These are phyloP conservation scores for Ephialtes manifestator DNA, from an alignment of 2,888 invertebrate genomes.

Conservation along the genomic window DNA sequence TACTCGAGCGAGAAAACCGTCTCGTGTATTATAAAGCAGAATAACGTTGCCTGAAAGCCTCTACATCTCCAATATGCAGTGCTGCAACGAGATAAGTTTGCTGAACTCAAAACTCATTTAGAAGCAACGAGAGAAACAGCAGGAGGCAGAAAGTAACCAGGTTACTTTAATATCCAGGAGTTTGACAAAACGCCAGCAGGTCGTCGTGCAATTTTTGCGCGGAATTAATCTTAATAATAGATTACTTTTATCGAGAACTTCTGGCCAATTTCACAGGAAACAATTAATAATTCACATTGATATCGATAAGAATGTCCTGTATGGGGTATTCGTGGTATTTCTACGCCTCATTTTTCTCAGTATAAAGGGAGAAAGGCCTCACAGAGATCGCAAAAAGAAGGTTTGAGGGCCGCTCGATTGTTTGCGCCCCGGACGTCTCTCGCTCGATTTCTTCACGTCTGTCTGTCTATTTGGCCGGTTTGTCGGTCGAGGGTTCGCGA, in stretches of 20 bases:
- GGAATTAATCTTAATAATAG: constrained; percentile 30
- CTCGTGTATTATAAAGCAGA: not conserved
- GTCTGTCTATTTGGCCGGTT: constrained; percentile 68
- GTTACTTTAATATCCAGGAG: constrained; percentile 9
- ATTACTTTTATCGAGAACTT: constrained; percentile 11
- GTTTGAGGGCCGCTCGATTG: constrained; percentile 49
- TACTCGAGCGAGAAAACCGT: not conserved
- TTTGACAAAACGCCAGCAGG: constrained; percentile 13
- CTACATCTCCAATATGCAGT: constrained; percentile 9
- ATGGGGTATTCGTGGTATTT: not conserved
- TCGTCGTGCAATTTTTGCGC: constrained; percentile 8
- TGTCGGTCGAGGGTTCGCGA: constrained; percentile 78
- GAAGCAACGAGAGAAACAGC: constrained; percentile 7
- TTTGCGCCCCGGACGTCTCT: constrained; percentile 9
- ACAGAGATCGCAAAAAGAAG: constrained; percentile 30
- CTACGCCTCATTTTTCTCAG: not conserved
- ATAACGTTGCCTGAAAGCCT: not conserved
- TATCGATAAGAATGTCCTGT: not conserved
- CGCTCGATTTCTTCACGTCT: constrained; percentile 30
- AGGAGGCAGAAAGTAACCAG: not conserved
- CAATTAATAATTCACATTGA: constrained; percentile 11
- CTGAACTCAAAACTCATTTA: constrained; percentile 34
- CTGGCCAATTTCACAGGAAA: not conserved
- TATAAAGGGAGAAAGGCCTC: not conserved
- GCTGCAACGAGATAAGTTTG: constrained; percentile 20